Conservation (phyloP, 2,888 invertebrate genomes). For the Drosophila stalkeri region DNA sequence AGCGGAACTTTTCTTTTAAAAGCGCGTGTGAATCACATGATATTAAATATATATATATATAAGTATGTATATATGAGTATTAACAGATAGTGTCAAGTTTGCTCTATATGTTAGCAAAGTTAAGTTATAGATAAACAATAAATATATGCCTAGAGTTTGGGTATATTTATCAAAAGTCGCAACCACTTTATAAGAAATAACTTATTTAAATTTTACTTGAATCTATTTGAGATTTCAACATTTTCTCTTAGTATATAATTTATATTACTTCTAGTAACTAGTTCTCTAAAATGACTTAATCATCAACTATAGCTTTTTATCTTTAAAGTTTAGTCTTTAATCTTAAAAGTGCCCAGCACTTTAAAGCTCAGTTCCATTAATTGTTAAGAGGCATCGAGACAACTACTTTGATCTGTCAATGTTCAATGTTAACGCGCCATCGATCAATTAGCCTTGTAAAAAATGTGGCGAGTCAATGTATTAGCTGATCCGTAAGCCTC, state of each 20-base stretch:
- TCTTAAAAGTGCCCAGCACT: conserved; percentile 4
- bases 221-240: background rate
- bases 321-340: conserved; percentile 10
- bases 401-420: conserved; percentile 54
- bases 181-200: background rate
- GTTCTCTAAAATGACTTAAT: conserved; percentile 5
- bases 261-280: background rate
- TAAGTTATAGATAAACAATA: conserved; percentile 3
- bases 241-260: background rate
- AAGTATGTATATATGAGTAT: background rate
- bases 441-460: conserved; percentile 45
- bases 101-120: conserved; percentile 14
- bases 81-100: conserved; percentile 8
- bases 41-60: background rate
- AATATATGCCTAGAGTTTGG: background rate
- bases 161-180: background rate
- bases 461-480: conserved; percentile 20
- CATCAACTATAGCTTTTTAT: conserved; percentile 10
- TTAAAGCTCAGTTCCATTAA: conserved; percentile 15
- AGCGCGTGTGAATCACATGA: conserved; percentile 24
- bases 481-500: conserved; percentile 11
- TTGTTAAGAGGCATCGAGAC: conserved; percentile 15
- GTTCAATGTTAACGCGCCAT: conserved; percentile 59
- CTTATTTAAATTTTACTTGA: background rate
- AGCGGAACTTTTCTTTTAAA: conserved; percentile 18